phyloP scores from a whole-genome alignment of 2,888 invertebrate genomes.

The Allacma fusca region DNA sequence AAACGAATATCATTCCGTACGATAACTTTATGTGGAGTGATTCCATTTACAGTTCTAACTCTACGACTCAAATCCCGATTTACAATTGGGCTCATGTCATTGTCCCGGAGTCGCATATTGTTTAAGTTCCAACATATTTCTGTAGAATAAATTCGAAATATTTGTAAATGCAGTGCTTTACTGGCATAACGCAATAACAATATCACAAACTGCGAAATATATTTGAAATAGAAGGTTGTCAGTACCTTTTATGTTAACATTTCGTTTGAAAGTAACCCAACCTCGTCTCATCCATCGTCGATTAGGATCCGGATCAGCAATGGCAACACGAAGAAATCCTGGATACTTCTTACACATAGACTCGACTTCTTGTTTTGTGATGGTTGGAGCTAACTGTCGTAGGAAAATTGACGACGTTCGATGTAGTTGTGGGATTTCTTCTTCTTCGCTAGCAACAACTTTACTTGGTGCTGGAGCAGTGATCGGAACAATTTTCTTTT shows the following conservation, averaged over 20 bases:
- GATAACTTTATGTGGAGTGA: slow-evolving; percentile 87
- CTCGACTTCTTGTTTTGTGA: slow-evolving; percentile 96
- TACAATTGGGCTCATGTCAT: slow-evolving; percentile 93
- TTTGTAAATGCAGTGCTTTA: too few species aligned
- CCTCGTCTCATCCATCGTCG: slow-evolving; percentile 95
- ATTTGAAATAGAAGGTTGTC: too few species aligned
- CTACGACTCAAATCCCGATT: slow-evolving; percentile 95
- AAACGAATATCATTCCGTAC: slow-evolving; percentile 91
- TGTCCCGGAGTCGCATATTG: slow-evolving; percentile 89
- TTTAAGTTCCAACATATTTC: slow-evolving; percentile 99
- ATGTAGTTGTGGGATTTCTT: slow-evolving; percentile 72
- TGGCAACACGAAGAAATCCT: slow-evolving; percentile 92
- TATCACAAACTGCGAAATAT: too few species aligned
- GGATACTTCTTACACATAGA: slow-evolving; percentile 85
- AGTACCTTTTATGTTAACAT: slow-evolving; percentile 91
- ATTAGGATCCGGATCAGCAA: slow-evolving; percentile 97
- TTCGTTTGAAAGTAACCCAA: slow-evolving; percentile 96
- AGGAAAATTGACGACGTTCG: slow-evolving; percentile 97
- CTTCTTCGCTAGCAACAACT: slow-evolving; percentile 47
- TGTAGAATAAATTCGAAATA: slow-evolving; percentile 40
- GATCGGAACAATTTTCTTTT: slow-evolving; percentile 43
- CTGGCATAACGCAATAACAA: too few species aligned
- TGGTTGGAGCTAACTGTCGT: slow-evolving; percentile 92
- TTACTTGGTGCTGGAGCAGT: slow-evolving; percentile 32
- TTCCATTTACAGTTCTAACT: slow-evolving; percentile 88